Conservation (phyloP, 2,888 invertebrate genomes). For the Cephus spinipes region DNA sequence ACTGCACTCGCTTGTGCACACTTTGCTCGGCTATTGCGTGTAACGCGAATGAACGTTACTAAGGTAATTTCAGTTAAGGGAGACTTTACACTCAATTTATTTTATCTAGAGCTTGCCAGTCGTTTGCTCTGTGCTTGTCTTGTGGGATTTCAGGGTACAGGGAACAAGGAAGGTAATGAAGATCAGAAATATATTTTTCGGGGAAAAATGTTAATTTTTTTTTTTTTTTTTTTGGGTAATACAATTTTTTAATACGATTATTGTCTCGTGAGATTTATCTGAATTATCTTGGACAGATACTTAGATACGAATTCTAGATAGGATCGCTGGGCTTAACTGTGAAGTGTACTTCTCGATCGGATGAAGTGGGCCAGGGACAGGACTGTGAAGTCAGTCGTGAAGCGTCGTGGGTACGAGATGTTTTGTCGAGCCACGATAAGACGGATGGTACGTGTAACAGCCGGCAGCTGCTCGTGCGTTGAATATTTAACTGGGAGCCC, state of each 20-base stretch:
- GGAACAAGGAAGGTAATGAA: too few species aligned
- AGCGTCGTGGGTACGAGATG: constrained; percentile 5
- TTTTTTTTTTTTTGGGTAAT: too few species aligned
- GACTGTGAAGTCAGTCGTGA: neutral
- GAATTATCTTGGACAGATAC: neutral
- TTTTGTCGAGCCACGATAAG: constrained; percentile 35
- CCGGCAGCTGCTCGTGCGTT: constrained; percentile 48
- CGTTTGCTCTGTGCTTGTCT: neutral
- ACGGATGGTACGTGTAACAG: constrained; percentile 48
- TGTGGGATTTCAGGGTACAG: neutral
- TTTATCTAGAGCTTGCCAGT: neutral
- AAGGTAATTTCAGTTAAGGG: neutral
- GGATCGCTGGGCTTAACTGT: neutral
- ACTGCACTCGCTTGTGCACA: neutral
- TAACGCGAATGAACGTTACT: neutral
- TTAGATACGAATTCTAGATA: neutral
- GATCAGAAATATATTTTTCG: too few species aligned
- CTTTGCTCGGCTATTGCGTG: neutral
- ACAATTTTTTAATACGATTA: too few species aligned
- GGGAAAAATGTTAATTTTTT: too few species aligned
- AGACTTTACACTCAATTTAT: neutral
- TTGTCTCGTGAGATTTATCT: neutral
- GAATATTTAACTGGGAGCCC: constrained; percentile 54
- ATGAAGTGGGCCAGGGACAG: neutral
- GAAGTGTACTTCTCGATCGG: neutral